Evolutionary conservation across 2,113 vertebrate genomes (phyloP).

Genomic region (Falcunculus frontatus): DNA sequence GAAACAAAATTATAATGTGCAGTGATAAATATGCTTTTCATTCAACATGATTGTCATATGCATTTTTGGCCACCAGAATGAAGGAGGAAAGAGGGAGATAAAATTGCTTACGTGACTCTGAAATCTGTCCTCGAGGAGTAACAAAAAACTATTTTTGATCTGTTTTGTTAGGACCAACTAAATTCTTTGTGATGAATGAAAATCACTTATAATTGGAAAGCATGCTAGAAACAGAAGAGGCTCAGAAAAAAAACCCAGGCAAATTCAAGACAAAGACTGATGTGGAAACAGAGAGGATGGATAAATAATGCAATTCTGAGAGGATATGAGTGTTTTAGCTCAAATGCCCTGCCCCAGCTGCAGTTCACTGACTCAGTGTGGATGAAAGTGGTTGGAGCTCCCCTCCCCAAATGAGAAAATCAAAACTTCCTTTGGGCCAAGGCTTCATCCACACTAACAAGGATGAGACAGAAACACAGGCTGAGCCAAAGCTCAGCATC

Average conservation of each 20-base stretch:
- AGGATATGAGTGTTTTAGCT: background rate
- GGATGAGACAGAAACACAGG: background rate
- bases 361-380: background rate
- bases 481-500: background rate
- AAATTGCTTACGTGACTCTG: background rate
- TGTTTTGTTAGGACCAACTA: background rate
- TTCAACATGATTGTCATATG: background rate
- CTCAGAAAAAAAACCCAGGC: background rate
- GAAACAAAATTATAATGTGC: background rate
- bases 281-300: background rate
- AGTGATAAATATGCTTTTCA: background rate
- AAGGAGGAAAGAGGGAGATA: background rate
- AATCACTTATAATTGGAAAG: background rate
- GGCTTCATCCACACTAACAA: background rate
- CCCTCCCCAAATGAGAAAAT: background rate
- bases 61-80: background rate
- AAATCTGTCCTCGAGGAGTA: background rate
- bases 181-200: background rate
- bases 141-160: background rate
- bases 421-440: background rate
- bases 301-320: background rate
- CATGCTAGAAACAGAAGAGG: background rate
- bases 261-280: background rate
- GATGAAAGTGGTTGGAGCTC: background rate
- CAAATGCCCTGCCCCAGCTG: background rate